Evolutionary conservation across 2,797 vertebrate genomes (phyloP), one percentile per base, ranked within the genome.

Genomic region (Coccyzus lansbergi): DNA sequence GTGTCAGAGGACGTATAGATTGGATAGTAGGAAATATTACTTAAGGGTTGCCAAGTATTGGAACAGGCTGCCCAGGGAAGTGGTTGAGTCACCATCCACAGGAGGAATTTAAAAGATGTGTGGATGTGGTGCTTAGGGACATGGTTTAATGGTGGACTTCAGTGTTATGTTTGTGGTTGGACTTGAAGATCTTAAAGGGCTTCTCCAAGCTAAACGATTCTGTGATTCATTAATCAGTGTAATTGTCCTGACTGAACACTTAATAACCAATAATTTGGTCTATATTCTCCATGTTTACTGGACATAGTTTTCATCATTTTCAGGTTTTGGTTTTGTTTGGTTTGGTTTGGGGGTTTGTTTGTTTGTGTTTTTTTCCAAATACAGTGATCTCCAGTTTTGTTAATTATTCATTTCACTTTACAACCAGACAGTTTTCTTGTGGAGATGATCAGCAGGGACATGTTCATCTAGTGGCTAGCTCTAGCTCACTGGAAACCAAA

Each of bases 331-430:
- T 58, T 76, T 67, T 65, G 5, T 53, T 40, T 9, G 9, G 9
- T 15, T 68, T 71, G 67, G 10, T 46, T 75, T 38, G 33, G 49
- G 11, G 5, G 42, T 72, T 82, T 69, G 51, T 80, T 67, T 65
- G 6, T 53, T 40, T 10, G 9, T 48, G 1, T 1, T 49, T 49
- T 22, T 18, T 38, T 2, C 56, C 40, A 58, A 0, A 64, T 49
- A 26, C 14, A 84, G n/a, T 25, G 4, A 55, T 64, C 68, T 85
- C 60, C 29, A 77, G 5, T 82, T 63, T 77, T 82, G 7, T 90
- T 80, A 74, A 53, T 56, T 36, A 29, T 55, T 92, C 59, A 42
- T 93, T 94, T 83, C 8, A 22, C 78, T 94, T 89, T 77, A 53
- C 51, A 88, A 62, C 64, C 34, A 64, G 60, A 64, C 64, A n/a